Evolutionary conservation across 2,888 invertebrate species (phyloP).

Genomic region (Cantharis lateralis): DNA sequence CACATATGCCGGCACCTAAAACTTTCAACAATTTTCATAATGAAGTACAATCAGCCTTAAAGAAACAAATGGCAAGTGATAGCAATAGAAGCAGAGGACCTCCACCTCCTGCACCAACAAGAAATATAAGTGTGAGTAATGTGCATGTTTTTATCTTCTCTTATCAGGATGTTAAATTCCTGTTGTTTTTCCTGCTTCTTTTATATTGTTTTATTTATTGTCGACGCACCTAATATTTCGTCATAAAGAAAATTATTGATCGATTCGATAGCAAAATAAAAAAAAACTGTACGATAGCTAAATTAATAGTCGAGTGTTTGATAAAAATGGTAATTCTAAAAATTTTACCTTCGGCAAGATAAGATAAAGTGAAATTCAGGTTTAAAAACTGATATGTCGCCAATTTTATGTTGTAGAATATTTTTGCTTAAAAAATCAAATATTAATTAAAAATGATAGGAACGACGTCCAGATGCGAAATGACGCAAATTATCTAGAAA

Average conservation of each 20-base stretch:
- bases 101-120: slow-evolving; percentile 75
- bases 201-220: not conserved
- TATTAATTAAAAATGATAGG: not conserved
- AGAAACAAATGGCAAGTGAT: slow-evolving; percentile 55
- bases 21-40: slow-evolving; percentile 49
- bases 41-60: slow-evolving; percentile 44
- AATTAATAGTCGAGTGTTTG: not conserved
- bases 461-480: not conserved
- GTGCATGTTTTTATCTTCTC: not conserved
- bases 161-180: not conserved
- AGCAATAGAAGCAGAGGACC: slow-evolving; percentile 68
- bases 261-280: not conserved
- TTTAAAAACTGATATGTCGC: not conserved
- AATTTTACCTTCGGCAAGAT: not conserved
- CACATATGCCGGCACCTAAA: slow-evolving; percentile 36
- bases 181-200: not conserved
- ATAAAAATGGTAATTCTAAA: not conserved
- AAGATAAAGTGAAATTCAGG: not conserved
- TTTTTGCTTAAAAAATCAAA: not conserved
- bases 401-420: not conserved
- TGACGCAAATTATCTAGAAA: not conserved
- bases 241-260: not conserved
- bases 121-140: slow-evolving; percentile 50
- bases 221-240: not conserved
- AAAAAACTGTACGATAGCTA: not conserved